Percentiles rank a stretch among this genome's conserved stretches.
Conservation (phyloP, 2,113 vertebrate species). For the Phalacrocorax brasilianus region DNA sequence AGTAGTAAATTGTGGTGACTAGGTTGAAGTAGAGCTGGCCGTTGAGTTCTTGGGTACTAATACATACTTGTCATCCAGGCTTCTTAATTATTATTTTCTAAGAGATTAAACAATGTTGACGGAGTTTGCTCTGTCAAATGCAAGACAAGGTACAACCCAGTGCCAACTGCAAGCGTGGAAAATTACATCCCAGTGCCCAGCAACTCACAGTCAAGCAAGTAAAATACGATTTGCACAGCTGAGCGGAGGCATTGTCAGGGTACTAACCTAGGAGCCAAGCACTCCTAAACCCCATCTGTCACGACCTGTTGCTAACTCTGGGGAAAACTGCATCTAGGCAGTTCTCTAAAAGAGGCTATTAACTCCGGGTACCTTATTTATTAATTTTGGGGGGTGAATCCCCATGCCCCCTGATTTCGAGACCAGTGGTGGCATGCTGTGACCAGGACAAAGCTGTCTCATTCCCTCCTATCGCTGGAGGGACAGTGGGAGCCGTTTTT, state of each 20-base stretch:
- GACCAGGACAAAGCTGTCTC: not conserved
- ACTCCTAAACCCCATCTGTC: conserved; percentile 9
- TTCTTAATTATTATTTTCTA: conserved; percentile 27
- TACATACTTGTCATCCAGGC: not conserved
- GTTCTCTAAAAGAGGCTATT: not conserved
- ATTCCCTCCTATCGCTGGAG: not conserved
- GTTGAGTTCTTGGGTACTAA: not conserved
- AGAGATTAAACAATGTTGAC: not conserved
- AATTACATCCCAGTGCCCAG: conserved; percentile 53
- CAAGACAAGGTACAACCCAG: conserved; percentile 11
- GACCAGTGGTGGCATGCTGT: not conserved
- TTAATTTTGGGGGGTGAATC: not conserved
- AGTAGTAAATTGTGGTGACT: not conserved
- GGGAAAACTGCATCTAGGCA: not conserved
- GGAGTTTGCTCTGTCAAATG: not conserved
- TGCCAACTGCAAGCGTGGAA: conserved; percentile 27
- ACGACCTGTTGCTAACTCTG: not conserved
- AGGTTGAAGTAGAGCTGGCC: not conserved
- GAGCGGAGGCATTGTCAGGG: conserved; percentile 39
- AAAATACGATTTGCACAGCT: conserved; percentile 55
- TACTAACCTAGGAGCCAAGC: not conserved
- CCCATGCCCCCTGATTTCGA: not conserved
- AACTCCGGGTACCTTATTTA: not conserved
- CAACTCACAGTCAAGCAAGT: conserved; percentile 37
- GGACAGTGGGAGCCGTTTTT: not conserved